Conservation (phyloP, 2,797 vertebrate genomes). For the Sciurus vulgaris region DNA sequence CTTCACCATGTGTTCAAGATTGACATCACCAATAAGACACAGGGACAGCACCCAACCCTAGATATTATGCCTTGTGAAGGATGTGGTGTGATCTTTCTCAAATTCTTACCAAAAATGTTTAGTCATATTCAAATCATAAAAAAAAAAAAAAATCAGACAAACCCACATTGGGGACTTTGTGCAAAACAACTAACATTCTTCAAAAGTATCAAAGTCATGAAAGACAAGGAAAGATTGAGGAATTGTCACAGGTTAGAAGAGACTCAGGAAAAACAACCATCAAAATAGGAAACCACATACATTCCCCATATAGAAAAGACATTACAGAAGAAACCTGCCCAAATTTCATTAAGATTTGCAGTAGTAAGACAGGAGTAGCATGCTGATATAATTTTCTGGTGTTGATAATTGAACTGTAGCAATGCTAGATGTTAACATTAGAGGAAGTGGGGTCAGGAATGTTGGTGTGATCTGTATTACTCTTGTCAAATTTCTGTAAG, state of each 20-base stretch:
- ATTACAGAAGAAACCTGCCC: neutral
- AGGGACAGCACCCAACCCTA: neutral
- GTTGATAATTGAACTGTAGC: neutral
- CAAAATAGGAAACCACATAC: neutral
- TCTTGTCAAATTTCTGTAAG: neutral
- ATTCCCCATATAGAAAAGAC: neutral
- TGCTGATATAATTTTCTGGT: neutral
- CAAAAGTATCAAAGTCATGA: slow-evolving; percentile 13
- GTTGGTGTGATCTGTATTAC: neutral
- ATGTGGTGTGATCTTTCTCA: neutral
- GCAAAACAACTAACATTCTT: neutral
- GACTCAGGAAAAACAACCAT: neutral
- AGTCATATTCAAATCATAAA: neutral
- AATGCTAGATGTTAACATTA: neutral
- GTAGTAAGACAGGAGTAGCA: neutral
- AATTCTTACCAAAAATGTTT: neutral
- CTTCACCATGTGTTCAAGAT: neutral
- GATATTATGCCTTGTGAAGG: neutral
- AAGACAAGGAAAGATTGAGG: neutral
- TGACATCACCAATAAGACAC: neutral
- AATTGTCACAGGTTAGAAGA: neutral
- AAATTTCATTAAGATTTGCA: neutral
- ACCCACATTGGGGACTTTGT: neutral
- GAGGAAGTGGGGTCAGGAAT: neutral
- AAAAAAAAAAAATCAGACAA: neutral